Percentiles rank a stretch among this genome's conserved stretches.
Evolutionary conservation across 2,797 vertebrate species (phyloP).

Genomic region (Scarus forsteni): DNA sequence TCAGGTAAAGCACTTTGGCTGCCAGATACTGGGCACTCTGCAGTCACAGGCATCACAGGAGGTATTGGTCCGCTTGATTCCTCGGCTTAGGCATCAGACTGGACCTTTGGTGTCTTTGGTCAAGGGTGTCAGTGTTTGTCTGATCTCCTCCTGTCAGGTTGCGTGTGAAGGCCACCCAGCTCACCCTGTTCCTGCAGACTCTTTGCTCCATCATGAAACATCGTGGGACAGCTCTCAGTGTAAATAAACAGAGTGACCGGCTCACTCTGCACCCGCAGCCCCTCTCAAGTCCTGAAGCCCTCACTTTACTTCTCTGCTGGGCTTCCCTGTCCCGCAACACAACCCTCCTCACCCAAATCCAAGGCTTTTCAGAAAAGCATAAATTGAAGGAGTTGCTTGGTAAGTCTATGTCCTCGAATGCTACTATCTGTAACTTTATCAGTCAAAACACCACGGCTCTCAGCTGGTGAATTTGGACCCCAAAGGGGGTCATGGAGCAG

Average conservation of each 20-base stretch:
- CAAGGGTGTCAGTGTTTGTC: conserved; percentile 38
- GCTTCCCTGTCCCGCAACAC: conserved; percentile 78
- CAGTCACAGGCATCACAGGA: too few relatives aligned
- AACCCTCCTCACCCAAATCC: conserved; percentile 83
- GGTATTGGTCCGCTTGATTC: not conserved
- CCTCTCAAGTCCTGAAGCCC: conserved; percentile 83
- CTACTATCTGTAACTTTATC: too few relatives aligned
- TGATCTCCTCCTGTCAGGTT: conserved; percentile 73
- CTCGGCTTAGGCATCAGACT: too few relatives aligned
- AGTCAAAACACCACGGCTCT: too few relatives aligned
- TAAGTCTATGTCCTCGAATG: conserved; percentile 76
- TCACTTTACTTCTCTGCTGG: conserved; percentile 90
- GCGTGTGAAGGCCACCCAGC: conserved; percentile 75
- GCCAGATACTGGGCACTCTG: not conserved
- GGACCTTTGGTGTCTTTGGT: conserved; percentile 4
- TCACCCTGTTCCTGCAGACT: conserved; percentile 83
- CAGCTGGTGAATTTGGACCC: too few relatives aligned
- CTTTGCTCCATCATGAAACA: conserved; percentile 88
- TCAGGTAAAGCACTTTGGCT: conserved; percentile 82
- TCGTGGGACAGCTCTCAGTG: conserved; percentile 69
- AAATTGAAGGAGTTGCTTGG: conserved; percentile 86
- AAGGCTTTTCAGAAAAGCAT: conserved; percentile 79
- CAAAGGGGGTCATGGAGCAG: too few relatives aligned
- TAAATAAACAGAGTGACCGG: conserved; percentile 76
- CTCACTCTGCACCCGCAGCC: conserved; percentile 79